Percentiles rank a stretch among this genome's conserved stretches.
Conservation (phyloP, 2,888 invertebrate genomes). For the Campoplex capitator region DNA sequence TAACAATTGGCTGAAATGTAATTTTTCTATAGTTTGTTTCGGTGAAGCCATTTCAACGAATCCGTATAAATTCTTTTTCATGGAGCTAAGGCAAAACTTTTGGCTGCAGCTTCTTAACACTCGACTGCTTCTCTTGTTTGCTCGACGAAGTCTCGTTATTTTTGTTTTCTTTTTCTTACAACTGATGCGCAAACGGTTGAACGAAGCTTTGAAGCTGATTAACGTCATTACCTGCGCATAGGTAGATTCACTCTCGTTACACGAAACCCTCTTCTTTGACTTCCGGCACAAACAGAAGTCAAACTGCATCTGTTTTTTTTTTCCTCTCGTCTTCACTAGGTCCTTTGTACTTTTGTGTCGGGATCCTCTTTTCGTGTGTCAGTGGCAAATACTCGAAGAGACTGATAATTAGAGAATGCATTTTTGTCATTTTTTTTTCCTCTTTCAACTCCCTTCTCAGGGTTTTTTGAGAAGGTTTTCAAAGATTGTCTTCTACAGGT, state of each 20-base stretch:
- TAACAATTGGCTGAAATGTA: too few species aligned
- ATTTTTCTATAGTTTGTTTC: too few species aligned
- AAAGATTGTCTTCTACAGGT: not conserved
- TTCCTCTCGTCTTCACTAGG: not conserved
- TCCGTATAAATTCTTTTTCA: not conserved
- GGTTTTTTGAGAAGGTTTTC: not conserved
- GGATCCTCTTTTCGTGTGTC: slow-evolving; percentile 6
- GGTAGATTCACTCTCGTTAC: not conserved
- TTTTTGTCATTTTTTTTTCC: not conserved
- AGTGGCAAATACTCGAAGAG: not conserved
- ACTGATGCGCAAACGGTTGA: not conserved
- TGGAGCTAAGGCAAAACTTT: not conserved
- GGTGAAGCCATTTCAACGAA: too few species aligned
- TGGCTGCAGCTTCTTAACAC: not conserved
- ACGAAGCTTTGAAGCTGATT: not conserved
- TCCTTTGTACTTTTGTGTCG: not conserved
- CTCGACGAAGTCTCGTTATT: not conserved
- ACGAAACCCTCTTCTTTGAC: not conserved
- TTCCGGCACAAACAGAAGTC: slow-evolving; percentile 7
- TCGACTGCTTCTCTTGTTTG: not conserved
- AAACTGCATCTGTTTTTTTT: not conserved
- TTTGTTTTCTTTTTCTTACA: not conserved
- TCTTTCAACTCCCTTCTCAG: not conserved
- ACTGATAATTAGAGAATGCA: not conserved
- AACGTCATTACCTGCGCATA: not conserved